A percentile compares a stretch with the other conserved stretches of the same genome.
These are phyloP conservation scores for Urosaurus nigricauda DNA, from an alignment of 2,797 vertebrate genomes.

Conservation along the genomic window DNA sequence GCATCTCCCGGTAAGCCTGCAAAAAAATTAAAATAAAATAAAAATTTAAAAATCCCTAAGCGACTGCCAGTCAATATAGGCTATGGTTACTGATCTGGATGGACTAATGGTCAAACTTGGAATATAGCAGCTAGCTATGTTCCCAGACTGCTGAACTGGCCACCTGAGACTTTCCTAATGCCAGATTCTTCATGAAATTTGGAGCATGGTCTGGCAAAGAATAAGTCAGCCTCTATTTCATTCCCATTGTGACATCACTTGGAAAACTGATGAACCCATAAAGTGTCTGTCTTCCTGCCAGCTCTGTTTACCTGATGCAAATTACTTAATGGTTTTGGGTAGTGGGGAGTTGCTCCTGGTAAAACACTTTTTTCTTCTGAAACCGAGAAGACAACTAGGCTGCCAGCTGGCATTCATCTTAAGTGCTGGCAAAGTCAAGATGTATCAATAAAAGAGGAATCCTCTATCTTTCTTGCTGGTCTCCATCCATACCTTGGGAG, in stretches of 20 bases:
- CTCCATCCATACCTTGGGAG: slow-evolving; percentile 20
- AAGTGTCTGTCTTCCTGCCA: not conserved
- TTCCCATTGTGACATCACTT: not conserved
- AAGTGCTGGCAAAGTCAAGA: slow-evolving; percentile 46
- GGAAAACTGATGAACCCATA: not conserved
- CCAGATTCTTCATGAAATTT: slow-evolving; percentile 8
- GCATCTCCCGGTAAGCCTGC: not conserved
- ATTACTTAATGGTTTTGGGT: not conserved
- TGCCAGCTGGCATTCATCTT: slow-evolving; percentile 57
- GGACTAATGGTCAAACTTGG: not conserved
- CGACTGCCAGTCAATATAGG: not conserved
- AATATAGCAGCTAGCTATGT: not conserved
- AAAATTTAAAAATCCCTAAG: not conserved
- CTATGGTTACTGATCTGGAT: not conserved
- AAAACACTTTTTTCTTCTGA: slow-evolving; percentile 20
- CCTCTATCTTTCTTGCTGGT: not conserved
- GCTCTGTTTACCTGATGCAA: slow-evolving; percentile 30
- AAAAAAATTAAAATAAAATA: no score
- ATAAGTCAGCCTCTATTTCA: not conserved
- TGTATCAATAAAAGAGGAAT: slow-evolving; percentile 21
- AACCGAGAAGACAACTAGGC: not conserved
- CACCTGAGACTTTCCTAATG: not conserved
- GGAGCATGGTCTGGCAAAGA: not conserved
- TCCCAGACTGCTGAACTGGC: not conserved
- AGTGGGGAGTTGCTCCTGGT: slow-evolving; percentile 35